Percentiles rank a stretch among this genome's conserved stretches.
These are phyloP conservation scores for Odontophorus gujanensis DNA, from an alignment of 2,113 vertebrate genomes.

Conservation along the genomic window DNA sequence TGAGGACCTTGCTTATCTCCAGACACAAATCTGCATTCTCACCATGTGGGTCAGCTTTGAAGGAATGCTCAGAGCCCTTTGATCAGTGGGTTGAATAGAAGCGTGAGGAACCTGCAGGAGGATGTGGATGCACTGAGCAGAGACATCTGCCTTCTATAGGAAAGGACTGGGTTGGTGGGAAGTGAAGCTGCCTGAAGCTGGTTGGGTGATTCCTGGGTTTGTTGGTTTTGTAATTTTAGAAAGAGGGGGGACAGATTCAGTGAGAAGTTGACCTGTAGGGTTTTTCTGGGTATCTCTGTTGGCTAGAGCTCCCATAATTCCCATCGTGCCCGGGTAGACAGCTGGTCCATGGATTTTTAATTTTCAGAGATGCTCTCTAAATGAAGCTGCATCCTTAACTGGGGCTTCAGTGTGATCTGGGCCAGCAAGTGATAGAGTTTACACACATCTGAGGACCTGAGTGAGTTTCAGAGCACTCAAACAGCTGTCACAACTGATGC, in stretches of 20 bases:
- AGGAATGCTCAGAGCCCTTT: neutral
- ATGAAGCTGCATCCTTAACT: neutral
- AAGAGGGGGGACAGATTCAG: neutral
- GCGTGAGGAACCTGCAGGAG: neutral
- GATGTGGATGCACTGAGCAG: neutral
- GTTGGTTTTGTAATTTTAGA: neutral
- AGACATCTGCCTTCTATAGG: neutral
- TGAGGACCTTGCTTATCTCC: neutral
- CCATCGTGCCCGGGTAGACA: neutral
- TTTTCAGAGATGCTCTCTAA: neutral
- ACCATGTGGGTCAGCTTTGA: neutral
- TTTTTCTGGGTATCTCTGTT: neutral
- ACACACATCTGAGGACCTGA: neutral
- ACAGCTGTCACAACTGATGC: neutral
- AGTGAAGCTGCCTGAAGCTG: neutral
- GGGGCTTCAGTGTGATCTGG: neutral
- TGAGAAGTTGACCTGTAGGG: neutral
- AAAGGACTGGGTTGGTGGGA: neutral
- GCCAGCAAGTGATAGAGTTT: neutral
- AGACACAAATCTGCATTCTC: neutral
- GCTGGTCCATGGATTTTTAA: neutral
- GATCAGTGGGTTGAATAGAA: neutral
- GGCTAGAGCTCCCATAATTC: neutral
- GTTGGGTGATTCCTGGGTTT: neutral
- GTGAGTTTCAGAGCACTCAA: neutral